These are phyloP conservation scores for Synodontis membranacea DNA, from an alignment of 2,113 vertebrate species.

Conservation along the genomic window DNA sequence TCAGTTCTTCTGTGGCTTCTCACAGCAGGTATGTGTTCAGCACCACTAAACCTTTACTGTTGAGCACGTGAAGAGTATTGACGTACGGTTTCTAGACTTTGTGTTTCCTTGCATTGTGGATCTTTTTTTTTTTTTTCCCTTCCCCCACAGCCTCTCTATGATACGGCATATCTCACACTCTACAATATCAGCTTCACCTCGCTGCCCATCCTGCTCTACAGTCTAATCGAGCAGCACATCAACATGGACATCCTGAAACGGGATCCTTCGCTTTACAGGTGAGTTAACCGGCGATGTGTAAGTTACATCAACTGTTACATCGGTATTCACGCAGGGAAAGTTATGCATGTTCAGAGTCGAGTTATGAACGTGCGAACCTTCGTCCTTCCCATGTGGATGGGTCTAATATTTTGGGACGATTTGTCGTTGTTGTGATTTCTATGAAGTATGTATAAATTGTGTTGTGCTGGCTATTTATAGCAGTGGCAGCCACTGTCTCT, in stretches of 20 bases:
- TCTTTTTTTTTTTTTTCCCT: slow-evolving; percentile 34
- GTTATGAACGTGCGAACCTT: too few relatives aligned
- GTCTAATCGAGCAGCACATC: slow-evolving; percentile 94
- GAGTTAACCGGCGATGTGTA: too few relatives aligned
- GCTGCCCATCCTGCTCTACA: slow-evolving; percentile 93
- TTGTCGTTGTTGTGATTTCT: neutral
- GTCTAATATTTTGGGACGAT: slow-evolving; percentile 13
- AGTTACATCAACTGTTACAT: neutral
- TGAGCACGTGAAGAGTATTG: neutral
- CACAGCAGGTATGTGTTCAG: slow-evolving; percentile 85
- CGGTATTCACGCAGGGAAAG: neutral
- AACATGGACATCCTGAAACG: slow-evolving; percentile 86
- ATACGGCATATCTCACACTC: slow-evolving; percentile 94
- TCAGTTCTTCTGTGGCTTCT: slow-evolving; percentile 99
- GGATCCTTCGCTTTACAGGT: slow-evolving; percentile 92
- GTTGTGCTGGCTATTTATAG: slow-evolving; percentile 39
- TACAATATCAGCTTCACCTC: slow-evolving; percentile 99
- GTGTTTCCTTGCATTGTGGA: neutral
- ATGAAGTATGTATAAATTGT: slow-evolving; percentile 31
- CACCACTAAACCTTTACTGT: neutral
- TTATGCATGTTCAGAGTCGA: neutral
- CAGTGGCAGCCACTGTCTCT: slow-evolving; percentile 1
- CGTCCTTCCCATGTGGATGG: neutral
- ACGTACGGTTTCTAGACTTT: neutral
- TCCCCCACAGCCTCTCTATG: slow-evolving; percentile 86